A percentile compares a stretch with the other conserved stretches of the same genome.
phyloP scores from a whole-genome alignment of 2,888 invertebrate genomes.

The Unio pictorum region DNA sequence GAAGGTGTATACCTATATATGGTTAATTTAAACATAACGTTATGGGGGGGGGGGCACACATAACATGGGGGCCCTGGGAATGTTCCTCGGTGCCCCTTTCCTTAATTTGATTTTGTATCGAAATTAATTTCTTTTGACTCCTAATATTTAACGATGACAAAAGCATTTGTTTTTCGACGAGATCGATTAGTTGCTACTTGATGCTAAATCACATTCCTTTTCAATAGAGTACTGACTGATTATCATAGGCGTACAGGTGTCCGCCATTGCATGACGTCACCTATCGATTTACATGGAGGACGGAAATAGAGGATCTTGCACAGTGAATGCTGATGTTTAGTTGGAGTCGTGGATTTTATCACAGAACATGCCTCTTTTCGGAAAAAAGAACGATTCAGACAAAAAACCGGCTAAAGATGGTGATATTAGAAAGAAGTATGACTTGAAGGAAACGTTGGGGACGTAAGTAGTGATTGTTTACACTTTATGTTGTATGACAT shows the following conservation, averaged over 20 bases:
- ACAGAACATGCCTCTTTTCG: constrained; percentile 60
- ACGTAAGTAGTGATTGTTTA: constrained; percentile 51
- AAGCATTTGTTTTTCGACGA: too few relatives aligned
- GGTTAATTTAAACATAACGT: too few relatives aligned
- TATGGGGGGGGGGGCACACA: too few relatives aligned
- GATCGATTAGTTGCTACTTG: too few relatives aligned
- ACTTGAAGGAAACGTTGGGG: constrained; percentile 61
- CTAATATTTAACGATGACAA: too few relatives aligned
- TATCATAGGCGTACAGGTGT: constrained; percentile 32
- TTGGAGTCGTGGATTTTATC: constrained; percentile 1
- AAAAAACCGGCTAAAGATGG: constrained; percentile 56
- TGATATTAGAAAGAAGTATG: constrained; percentile 59
- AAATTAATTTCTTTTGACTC: too few relatives aligned
- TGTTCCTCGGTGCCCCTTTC: too few relatives aligned
- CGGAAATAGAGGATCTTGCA: constrained; percentile 13
- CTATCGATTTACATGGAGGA: constrained; percentile 32
- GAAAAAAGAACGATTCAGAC: constrained; percentile 59
- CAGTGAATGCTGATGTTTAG: constrained; percentile 5
- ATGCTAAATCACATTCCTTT: too few relatives aligned
- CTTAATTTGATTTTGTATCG: too few relatives aligned
- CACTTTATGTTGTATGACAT: neutral
- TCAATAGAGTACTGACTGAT: too few relatives aligned
- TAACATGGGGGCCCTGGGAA: too few relatives aligned
- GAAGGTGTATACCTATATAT: too few relatives aligned
- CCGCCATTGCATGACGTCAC: constrained; percentile 46